These are phyloP conservation scores for Holothuria glaberrima DNA, from an alignment of 35 echinoderm and acorn worm species.

Conservation along the genomic window DNA sequence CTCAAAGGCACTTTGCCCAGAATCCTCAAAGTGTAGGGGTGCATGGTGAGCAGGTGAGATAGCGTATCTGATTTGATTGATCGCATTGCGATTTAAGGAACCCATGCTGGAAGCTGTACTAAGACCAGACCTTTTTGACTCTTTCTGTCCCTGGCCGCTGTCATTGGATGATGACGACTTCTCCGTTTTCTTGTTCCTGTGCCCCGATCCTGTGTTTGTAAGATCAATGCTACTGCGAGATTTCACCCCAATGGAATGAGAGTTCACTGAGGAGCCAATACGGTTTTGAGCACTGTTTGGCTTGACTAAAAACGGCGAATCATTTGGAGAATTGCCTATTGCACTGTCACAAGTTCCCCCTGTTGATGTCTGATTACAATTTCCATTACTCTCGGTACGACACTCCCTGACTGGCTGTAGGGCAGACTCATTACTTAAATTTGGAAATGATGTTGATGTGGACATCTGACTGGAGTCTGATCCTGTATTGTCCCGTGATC, in stretches of 20 bases:
- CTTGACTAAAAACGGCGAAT: constrained; percentile 6
- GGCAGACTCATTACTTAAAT: constrained; percentile 29
- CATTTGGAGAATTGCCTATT: constrained; percentile 26
- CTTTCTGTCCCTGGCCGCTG: constrained; percentile 6
- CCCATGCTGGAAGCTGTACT: constrained; percentile 29
- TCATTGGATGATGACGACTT: constrained; percentile 25
- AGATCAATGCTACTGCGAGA: constrained; percentile 29
- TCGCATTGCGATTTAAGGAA: constrained; percentile 13
- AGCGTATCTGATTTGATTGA: constrained; percentile 16
- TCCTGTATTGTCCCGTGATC: constrained; percentile 54
- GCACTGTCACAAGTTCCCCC: constrained; percentile 32
- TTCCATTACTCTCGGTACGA: not conserved
- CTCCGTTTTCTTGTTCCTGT: not conserved
- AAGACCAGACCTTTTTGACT: not conserved
- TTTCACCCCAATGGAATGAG: not conserved
- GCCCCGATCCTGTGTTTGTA: not conserved
- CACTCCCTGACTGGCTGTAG: not conserved
- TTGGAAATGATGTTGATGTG: constrained; percentile 38
- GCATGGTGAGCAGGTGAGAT: not conserved
- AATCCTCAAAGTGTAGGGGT: constrained; percentile 31
- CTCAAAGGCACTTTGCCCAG: constrained; percentile 17
- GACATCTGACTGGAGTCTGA: constrained; percentile 50
- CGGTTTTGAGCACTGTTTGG: not conserved
- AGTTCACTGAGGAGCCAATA: not conserved
- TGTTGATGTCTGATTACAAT: not conserved